Evolutionary conservation across 2,113 vertebrate genomes (phyloP).

Genomic region (Myiozetetes cayanensis): DNA sequence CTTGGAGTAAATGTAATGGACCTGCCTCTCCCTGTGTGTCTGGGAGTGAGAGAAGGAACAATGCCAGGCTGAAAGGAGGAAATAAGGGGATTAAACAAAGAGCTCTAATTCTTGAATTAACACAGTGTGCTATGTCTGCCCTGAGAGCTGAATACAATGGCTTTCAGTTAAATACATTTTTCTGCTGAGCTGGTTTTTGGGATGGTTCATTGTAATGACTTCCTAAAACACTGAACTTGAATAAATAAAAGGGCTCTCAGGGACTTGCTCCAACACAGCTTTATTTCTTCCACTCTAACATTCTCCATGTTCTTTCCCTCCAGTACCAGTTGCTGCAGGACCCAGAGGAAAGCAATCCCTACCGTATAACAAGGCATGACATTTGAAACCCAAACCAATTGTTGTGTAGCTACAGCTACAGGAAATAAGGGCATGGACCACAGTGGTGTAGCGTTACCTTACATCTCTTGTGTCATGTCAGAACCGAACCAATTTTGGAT

Average conservation of each 20-base stretch:
- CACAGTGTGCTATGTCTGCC: neutral
- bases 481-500: neutral
- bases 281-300: constrained; percentile 16
- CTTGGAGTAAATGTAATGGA: neutral
- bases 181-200: constrained; percentile 36
- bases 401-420: neutral
- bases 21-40: neutral
- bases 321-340: neutral
- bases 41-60: neutral
- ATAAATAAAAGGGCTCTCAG: neutral
- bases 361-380: neutral
- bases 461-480: neutral
- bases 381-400: neutral
- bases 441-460: neutral
- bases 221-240: constrained; percentile 35
- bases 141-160: constrained; percentile 18
- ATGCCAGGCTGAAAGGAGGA: constrained; percentile 9
- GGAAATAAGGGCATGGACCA: neutral
- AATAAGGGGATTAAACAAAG: constrained; percentile 52
- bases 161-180: constrained; percentile 44
- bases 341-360: neutral
- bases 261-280: neutral
- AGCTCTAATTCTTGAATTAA: constrained; percentile 46
- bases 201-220: constrained; percentile 41
- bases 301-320: neutral